Conservation (phyloP, 2,888 invertebrate genomes). For the Catocala sponsa region DNA sequence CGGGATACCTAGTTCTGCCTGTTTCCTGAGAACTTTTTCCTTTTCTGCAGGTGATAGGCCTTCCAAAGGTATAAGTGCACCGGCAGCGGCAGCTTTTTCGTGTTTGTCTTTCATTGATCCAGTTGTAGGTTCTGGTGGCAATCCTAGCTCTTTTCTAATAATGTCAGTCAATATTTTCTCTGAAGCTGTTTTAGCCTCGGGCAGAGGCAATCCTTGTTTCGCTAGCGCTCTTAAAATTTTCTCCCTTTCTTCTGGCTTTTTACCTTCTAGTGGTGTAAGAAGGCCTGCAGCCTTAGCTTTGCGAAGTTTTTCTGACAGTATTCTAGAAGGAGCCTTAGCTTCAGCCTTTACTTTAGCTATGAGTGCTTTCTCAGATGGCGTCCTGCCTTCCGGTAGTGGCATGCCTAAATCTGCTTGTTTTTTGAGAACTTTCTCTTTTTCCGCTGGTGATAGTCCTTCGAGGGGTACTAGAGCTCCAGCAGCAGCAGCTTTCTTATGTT, state of each 20-base stretch:
- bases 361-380: slow-evolving; percentile 3
- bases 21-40: slow-evolving; percentile 12
- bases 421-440: background rate
- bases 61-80: slow-evolving; percentile 27
- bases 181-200: slow-evolving; percentile 30
- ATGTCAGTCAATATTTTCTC: slow-evolving; percentile 25
- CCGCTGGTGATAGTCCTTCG: too few relatives aligned
- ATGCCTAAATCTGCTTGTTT: background rate
- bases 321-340: too few relatives aligned
- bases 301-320: slow-evolving; percentile 3
- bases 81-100: slow-evolving; percentile 14
- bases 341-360: slow-evolving; percentile 18
- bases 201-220: slow-evolving; percentile 25
- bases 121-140: slow-evolving; percentile 39
- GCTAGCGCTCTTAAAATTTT: slow-evolving; percentile 28
- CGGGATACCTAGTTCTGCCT: slow-evolving; percentile 14
- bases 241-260: slow-evolving; percentile 25
- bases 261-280: slow-evolving; percentile 30
- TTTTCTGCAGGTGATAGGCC: slow-evolving; percentile 23
- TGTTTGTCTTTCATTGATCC: too few relatives aligned
- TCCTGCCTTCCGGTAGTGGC: slow-evolving; percentile 3
- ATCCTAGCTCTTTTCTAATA: slow-evolving; percentile 22
- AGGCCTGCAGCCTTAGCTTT: slow-evolving; percentile 22
- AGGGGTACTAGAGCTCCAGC: too few relatives aligned
- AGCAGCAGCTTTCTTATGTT: too few relatives aligned